Evolutionary conservation across 2,797 vertebrate genomes (phyloP), one percentile per base, ranked within the genome.

Genomic region (Distichodus sexfasciatus): DNA sequence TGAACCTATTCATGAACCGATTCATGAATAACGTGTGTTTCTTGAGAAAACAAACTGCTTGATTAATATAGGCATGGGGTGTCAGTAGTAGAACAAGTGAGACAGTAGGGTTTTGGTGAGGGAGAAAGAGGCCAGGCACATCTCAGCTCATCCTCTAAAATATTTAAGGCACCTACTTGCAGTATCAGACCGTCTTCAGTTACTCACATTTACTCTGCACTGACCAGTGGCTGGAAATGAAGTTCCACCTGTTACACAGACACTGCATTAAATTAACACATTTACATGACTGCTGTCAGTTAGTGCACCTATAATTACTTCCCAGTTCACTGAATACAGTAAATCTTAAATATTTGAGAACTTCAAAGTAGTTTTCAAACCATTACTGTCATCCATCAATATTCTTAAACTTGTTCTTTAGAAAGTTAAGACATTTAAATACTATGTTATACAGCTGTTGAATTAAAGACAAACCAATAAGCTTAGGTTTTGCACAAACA

Each of bases 131-230:
- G 29, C n/a, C 10, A 17, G 23, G 23, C 53, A 17, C 50, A 15
- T 54, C 50, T 55, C 33, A 57, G 17, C 38, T 31, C 5, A 57
- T 12, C 17, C 11, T 14, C 33, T 57, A 57, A 57, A 57, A 57
- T 38, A 57, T 57, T 57, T 57, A 57, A 31, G 38, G 54, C 21
- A 35, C 15, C 51, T 33, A 29, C 3, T 53, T 33, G 50, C 50
- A 23, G 33, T 2, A 31, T 12, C 26, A 9, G 5, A 8, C 15
- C 38, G 54, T 36, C 35, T 24, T 57, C 11, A 24, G 54, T 38
- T 57, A 57, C 33, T 23, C 12, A 23, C 19, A 57, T n/a, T n/a
- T n/a, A 19, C 19, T 57, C 35, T 23, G 11, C 23, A 11, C 12
- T 8, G 10, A 38, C 33, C 33, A 2, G 14, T 4, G 33, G 11